A percentile compares a stretch with the other conserved stretches of the same genome.
phyloP scores from a whole-genome alignment of 2,797 vertebrate species.

The Malacoctenus gilli region DNA sequence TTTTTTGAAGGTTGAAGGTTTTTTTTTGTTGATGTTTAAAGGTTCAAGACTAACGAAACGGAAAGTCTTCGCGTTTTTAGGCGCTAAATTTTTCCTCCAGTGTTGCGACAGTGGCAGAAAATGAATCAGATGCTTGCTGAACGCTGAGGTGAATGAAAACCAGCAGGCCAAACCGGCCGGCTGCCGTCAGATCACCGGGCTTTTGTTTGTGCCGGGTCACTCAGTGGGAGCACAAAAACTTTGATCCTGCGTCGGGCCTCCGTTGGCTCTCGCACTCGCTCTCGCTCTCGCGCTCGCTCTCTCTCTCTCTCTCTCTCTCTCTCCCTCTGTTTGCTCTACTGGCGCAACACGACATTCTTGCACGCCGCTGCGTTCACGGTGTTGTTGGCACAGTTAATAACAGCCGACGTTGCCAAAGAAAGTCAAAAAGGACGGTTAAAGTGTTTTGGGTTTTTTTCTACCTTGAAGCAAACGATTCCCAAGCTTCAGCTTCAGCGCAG shows the following conservation, averaged over 20 bases:
- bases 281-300: conserved; percentile 23
- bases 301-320: conserved; percentile 14
- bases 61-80: too few relatives aligned
- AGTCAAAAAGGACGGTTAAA: neutral
- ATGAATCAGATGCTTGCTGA: conserved; percentile 22
- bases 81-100: too few relatives aligned
- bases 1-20: too few relatives aligned
- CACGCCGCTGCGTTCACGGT: conserved; percentile 26
- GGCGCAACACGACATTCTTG: conserved; percentile 50
- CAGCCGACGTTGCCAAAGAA: too few relatives aligned
- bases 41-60: too few relatives aligned
- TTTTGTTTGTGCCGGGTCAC: conserved; percentile 42
- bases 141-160: conserved; percentile 22
- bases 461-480: conserved; percentile 5
- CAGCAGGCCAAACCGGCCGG: conserved; percentile 26
- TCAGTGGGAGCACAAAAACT: conserved; percentile 44
- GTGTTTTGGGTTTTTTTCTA: too few relatives aligned
- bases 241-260: conserved; percentile 52
- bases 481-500: neutral
- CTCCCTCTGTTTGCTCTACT: conserved; percentile 46
- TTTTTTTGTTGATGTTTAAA: too few relatives aligned
- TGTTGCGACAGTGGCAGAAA: too few relatives aligned
- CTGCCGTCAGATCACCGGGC: conserved; percentile 35
- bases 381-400: conserved; percentile 21
- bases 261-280: conserved; percentile 1